Conservation (phyloP, 2,797 vertebrate genomes). For the Ateles fusciceps region DNA sequence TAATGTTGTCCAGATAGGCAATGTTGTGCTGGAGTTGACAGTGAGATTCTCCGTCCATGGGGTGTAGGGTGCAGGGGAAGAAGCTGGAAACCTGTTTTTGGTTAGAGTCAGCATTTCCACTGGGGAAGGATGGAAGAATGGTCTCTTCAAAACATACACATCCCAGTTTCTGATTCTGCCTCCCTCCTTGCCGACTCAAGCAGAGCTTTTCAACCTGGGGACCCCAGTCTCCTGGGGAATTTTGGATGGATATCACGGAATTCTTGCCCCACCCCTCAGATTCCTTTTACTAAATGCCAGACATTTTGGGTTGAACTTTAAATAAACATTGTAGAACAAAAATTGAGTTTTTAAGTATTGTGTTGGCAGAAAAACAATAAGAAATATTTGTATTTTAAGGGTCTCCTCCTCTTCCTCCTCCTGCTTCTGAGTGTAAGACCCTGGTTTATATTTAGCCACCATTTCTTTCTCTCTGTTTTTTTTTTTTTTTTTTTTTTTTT, state of each 20-base stretch:
- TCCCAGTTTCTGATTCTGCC: no score
- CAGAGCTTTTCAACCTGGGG: neutral
- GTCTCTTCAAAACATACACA: rapidly evolving
- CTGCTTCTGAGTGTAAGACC: neutral
- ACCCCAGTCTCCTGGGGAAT: neutral
- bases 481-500: no score
- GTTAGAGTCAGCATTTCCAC: no score
- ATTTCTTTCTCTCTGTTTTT: no score
- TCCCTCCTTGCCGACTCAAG: neutral
- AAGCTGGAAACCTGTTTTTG: neutral
- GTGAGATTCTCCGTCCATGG: neutral
- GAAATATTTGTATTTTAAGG: neutral
- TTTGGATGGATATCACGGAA: neutral
- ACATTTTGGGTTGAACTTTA: neutral
- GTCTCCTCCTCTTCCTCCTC: neutral
- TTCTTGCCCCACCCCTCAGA: no score
- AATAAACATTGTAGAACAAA: neutral
- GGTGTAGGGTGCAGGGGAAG: rapidly evolving
- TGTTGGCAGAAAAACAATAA: neutral
- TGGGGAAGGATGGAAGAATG: neutral
- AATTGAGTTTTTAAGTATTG: neutral
- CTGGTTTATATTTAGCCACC: neutral
- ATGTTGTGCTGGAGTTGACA: no score
- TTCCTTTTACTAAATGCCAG: neutral
- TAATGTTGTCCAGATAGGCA: neutral